phyloP scores from a whole-genome alignment of 2,113 vertebrate species.

The Dromaius novaehollandiae region DNA sequence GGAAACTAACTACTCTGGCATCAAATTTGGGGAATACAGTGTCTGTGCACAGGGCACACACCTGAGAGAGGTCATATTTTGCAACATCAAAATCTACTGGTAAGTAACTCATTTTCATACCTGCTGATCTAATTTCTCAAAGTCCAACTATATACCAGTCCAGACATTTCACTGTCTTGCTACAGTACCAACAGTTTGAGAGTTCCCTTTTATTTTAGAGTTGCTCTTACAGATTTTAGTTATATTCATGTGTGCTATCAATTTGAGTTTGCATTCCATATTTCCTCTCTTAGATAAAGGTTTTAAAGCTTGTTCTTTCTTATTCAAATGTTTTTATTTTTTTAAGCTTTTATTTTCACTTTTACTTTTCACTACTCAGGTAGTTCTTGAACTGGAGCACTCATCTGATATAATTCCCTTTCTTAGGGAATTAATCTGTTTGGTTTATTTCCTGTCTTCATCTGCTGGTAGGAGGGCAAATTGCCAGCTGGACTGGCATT shows the following conservation, averaged over 20 bases:
- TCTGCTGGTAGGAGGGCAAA: conserved; percentile 69
- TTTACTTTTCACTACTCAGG: conserved; percentile 64
- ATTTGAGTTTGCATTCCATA: conserved; percentile 61
- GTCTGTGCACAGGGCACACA: background rate
- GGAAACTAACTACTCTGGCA: background rate
- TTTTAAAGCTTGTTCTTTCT: conserved; percentile 54
- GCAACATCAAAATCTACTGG: conserved; percentile 13
- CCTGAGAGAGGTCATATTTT: background rate
- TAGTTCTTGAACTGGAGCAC: conserved; percentile 68
- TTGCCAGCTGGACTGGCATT: conserved; percentile 65
- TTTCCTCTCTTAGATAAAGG: conserved; percentile 19
- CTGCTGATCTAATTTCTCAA: conserved; percentile 68
- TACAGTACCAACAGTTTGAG: background rate
- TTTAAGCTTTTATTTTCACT: conserved; percentile 64
- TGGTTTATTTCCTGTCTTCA: conserved; percentile 71
- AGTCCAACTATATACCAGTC: conserved; percentile 63
- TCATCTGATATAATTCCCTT: conserved; percentile 63
- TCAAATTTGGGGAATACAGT: conserved; percentile 1
- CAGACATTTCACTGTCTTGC: conserved; percentile 17
- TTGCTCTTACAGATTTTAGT: conserved; percentile 42
- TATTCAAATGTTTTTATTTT: conserved; percentile 23
- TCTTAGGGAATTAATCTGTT: conserved; percentile 66
- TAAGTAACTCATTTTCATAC: conserved; percentile 27
- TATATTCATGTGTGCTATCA: conserved; percentile 30
- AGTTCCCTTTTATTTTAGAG: conserved; percentile 35